These are phyloP conservation scores for Dromius quadrimaculatus DNA, from an alignment of 2,888 invertebrate genomes.

Conservation along the genomic window DNA sequence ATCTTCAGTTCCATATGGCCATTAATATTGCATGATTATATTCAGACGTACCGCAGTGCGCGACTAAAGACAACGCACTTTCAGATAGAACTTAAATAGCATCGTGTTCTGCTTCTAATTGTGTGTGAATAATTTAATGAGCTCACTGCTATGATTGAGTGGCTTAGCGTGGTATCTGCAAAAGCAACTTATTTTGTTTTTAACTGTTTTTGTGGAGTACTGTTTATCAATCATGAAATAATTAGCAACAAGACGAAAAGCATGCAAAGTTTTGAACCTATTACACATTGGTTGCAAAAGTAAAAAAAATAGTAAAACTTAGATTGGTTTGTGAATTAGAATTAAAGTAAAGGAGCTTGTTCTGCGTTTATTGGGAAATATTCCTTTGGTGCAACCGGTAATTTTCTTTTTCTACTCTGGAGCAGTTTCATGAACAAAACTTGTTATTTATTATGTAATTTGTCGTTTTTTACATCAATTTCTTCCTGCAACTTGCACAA, in stretches of 20 bases:
- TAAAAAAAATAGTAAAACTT: too few species aligned
- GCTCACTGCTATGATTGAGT: constrained; percentile 46
- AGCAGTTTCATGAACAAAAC: too few species aligned
- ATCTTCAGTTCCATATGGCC: constrained; percentile 25
- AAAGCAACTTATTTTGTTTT: constrained; percentile 15
- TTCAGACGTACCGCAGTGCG: constrained; percentile 31
- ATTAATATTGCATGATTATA: constrained; percentile 36
- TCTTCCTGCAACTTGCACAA: too few species aligned
- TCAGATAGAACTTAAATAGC: constrained; percentile 12
- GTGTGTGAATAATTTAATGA: constrained; percentile 51
- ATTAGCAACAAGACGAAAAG: constrained; percentile 17
- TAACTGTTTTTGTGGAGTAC: background rate
- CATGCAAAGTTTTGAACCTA: too few species aligned
- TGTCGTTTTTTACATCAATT: too few species aligned
- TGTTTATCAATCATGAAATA: constrained; percentile 25
- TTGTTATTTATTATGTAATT: too few species aligned
- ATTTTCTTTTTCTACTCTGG: too few species aligned
- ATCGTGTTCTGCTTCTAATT: constrained; percentile 41
- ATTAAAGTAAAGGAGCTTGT: too few species aligned
- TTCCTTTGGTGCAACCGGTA: too few species aligned
- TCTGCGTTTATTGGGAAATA: too few species aligned
- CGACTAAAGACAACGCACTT: constrained; percentile 22
- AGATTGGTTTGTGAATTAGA: too few species aligned
- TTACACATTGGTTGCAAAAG: too few species aligned
- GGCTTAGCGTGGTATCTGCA: constrained; percentile 40